A percentile compares a stretch with the other conserved stretches of the same genome.
Evolutionary conservation across 2,113 vertebrate species (phyloP).

Genomic region (Brachypteracias leptosomus): DNA sequence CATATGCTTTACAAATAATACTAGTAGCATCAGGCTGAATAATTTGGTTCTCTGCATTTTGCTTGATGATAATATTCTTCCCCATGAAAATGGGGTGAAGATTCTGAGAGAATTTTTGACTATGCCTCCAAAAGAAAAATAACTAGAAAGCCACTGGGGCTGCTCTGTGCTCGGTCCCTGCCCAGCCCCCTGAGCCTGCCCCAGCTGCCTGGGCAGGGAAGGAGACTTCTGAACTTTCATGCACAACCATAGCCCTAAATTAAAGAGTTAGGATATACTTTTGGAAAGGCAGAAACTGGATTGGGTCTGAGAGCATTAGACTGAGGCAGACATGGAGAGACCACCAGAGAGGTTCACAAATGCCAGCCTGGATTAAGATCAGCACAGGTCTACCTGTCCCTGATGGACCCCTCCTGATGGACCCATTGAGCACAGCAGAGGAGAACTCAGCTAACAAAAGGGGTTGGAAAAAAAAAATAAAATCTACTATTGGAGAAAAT

Average conservation of each 20-base stretch:
- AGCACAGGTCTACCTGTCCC: neutral
- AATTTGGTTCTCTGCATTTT: neutral
- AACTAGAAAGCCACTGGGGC: neutral
- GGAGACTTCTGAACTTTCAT: accelerated
- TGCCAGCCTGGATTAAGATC: neutral
- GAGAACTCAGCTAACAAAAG: neutral
- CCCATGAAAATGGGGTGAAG: neutral
- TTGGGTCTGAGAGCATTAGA: neutral
- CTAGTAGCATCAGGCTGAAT: neutral
- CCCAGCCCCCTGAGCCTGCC: neutral
- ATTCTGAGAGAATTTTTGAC: neutral
- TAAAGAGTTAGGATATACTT: neutral
- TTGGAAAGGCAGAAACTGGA: neutral
- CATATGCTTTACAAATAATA: neutral
- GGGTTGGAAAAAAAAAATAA: neutral
- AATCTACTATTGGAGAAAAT: neutral
- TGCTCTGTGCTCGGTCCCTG: neutral
- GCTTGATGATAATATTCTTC: neutral
- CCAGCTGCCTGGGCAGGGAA: neutral
- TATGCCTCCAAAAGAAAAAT: neutral
- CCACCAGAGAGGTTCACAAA: neutral
- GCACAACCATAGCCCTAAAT: neutral
- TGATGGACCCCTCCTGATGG: neutral
- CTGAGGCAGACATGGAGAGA: neutral
- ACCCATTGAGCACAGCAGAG: neutral